Conservation (phyloP, 2,113 vertebrate genomes). For the Pelecanoides urinatrix region DNA sequence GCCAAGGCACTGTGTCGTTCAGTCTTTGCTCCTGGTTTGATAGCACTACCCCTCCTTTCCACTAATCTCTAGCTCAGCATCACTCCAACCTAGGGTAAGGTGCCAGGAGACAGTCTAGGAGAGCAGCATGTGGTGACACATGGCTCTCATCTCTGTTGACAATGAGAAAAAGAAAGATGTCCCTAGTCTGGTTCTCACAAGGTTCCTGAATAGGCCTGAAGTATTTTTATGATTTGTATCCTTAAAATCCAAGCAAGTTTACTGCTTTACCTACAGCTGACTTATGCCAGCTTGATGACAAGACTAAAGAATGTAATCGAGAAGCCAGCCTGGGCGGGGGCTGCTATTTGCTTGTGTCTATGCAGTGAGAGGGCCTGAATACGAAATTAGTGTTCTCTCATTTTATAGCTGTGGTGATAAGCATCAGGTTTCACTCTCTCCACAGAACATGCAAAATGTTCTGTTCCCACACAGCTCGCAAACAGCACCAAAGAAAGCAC, state of each 20-base stretch:
- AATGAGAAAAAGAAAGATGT: background rate
- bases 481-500: background rate
- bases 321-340: rapidly evolving
- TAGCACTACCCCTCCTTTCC: background rate
- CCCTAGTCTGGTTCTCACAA: background rate
- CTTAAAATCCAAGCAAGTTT: background rate
- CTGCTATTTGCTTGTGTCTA: background rate
- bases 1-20: background rate
- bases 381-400: background rate
- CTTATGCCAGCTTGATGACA: background rate
- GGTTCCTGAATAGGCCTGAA: background rate
- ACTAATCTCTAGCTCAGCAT: background rate
- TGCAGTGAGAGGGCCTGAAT: background rate
- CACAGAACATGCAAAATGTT: background rate
- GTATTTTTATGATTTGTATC: background rate
- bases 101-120: background rate
- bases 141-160: background rate
- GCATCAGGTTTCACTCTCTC: background rate
- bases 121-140: background rate
- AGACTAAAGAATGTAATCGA: rapidly evolving
- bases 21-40: background rate
- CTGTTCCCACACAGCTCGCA: background rate
- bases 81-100: background rate
- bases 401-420: background rate
- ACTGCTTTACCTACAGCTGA: background rate